Base-by-base conservation (phyloP, 2,113 vertebrate genomes). In the Scartelaos histophorus region DNA sequence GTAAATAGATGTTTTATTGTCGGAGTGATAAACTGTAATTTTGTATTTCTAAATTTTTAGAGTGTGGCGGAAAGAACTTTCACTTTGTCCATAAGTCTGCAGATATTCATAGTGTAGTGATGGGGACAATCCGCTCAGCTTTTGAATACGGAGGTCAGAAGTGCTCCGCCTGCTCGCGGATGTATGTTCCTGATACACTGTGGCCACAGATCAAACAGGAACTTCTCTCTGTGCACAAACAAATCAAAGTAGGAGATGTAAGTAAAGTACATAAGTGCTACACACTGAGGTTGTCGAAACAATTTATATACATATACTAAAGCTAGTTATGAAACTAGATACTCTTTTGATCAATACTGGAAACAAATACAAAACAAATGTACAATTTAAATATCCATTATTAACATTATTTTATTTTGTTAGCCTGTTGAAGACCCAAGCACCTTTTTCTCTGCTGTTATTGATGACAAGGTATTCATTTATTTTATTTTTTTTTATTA, bases 41-140 rank as follows among this genome's bases (percentile, higher is more conserved):
- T 22, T 66, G 15, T 54, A 10, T 66, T 66, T 9, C 13, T 43
- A 11, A 7, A 43, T 53, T 49, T 21, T 0, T 85, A 99, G 98
- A 99, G 87, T 99, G 98, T 0, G 98, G 98, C 0, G 98, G 98
- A 68, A 99, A 99, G 93, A 99, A 99, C 81, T 99, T 97, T 92
- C 97, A 99, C 90, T 96, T 99, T 0, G 94, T 99, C 13, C 97
- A 98, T 90, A 60, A 75, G 76, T 97, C 97, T 0, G 98, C 97
- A 0, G 94, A 98, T 0, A 80, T 96, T 29, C 75, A 49, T 76
- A 97, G 95, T 12, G 97, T 95, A 74, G 96, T 96, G 85, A 95
- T 77, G 2, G 97, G 95, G 1, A 97, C 95, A 0, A 87, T 99
- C 71, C 96, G 96, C 90, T 97, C 98, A 0, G 98, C 97, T 34